Evolutionary conservation across 2,888 invertebrate genomes (phyloP).

Genomic region (Eremobia ochroleuca): DNA sequence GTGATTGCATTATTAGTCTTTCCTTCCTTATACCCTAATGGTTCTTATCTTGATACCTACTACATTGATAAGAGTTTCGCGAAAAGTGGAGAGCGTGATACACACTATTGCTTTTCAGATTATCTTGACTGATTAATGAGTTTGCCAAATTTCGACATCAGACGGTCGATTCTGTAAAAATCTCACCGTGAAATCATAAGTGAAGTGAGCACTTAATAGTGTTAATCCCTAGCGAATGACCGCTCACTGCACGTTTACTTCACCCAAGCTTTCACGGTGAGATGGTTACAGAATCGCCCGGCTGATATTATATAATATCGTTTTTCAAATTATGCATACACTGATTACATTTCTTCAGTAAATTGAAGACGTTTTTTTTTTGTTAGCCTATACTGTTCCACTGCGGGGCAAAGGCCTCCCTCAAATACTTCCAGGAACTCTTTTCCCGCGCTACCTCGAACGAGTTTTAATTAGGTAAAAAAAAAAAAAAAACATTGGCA

Average conservation of each 20-base stretch:
- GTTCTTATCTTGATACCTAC: constrained; percentile 60
- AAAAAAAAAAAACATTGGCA: background rate
- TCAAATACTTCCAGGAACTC: background rate
- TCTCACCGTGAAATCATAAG: too few relatives aligned
- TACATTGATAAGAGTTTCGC: constrained; percentile 61
- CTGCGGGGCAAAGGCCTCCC: background rate
- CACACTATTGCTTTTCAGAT: constrained; percentile 50
- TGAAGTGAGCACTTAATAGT: too few relatives aligned
- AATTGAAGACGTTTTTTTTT: background rate
- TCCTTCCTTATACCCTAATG: constrained; percentile 48
- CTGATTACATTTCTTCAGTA: constrained; percentile 37
- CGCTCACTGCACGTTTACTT: too few relatives aligned
- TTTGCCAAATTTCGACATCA: constrained; percentile 47
- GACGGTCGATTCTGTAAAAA: too few relatives aligned
- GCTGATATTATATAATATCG: constrained; percentile 39
- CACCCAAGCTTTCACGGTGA: too few relatives aligned
- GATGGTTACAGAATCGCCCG: too few relatives aligned
- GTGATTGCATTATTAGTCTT: constrained; percentile 51
- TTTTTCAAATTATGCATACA: constrained; percentile 49
- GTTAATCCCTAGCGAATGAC: too few relatives aligned
- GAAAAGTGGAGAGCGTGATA: constrained; percentile 60
- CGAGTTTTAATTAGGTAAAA: constrained; percentile 3
- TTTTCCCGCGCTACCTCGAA: background rate
- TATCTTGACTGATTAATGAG: constrained; percentile 57
- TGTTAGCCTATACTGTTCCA: background rate